Percentiles rank a stretch among this genome's conserved stretches.
These are phyloP conservation scores for Rhabdornis inornatus DNA, from an alignment of 2,113 vertebrate genomes.

Conservation along the genomic window DNA sequence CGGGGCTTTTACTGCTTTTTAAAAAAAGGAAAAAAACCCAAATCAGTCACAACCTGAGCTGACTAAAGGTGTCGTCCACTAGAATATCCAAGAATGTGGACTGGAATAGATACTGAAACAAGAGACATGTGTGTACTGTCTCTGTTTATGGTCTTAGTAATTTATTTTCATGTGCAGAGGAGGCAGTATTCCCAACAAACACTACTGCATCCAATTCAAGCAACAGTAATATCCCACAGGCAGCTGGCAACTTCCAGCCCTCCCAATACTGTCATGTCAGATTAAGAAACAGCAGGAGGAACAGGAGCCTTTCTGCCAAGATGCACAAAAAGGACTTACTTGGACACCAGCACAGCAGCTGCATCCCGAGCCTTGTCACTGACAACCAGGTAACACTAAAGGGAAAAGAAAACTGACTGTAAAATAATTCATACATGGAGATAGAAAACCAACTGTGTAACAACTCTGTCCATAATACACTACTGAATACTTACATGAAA, in stretches of 20 bases:
- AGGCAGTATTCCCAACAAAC: not conserved
- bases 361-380: constrained; percentile 87
- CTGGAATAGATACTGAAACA: not conserved
- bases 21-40: not conserved
- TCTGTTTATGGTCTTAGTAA: not conserved
- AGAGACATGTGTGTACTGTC: fast-evolving
- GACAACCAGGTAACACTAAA: constrained; percentile 87
- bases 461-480: not conserved
- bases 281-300: not conserved
- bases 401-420: not conserved
- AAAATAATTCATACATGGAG: not conserved
- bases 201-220: not conserved
- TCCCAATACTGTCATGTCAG: not conserved
- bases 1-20: not conserved
- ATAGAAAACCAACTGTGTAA: not conserved
- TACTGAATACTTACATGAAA: not conserved
- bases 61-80: not conserved
- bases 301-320: not conserved
- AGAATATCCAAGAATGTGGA: not conserved
- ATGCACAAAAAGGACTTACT: constrained; percentile 79
- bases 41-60: not conserved
- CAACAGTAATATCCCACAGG: not conserved
- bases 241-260: not conserved
- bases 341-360: constrained; percentile 91
- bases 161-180: not conserved